Conservation (phyloP, 2,797 vertebrate genomes). For the Sebastes wilsoni region DNA sequence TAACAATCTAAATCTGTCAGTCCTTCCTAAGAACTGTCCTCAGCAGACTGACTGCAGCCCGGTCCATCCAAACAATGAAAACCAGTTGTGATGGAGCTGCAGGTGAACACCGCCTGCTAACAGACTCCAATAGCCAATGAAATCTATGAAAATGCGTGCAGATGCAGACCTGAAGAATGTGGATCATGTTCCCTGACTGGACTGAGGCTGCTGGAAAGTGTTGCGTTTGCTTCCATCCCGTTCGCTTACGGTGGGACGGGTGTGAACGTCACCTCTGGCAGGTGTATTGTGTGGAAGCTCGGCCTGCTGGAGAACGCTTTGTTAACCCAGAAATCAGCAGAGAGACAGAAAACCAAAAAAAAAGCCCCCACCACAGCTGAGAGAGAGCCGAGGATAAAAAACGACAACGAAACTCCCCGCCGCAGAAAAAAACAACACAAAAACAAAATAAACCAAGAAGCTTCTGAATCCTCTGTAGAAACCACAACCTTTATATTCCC, state of each 20-base stretch:
- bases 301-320: constrained; percentile 19
- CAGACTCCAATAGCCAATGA: neutral
- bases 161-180: neutral
- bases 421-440: constrained; percentile 86
- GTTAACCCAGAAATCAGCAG: constrained; percentile 43
- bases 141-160: neutral
- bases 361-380: constrained; percentile 53
- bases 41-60: neutral
- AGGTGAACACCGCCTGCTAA: neutral
- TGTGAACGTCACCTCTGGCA: neutral
- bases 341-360: constrained; percentile 21
- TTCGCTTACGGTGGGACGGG: neutral
- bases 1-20: neutral
- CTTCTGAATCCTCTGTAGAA: constrained; percentile 82
- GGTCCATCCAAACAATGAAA: no score
- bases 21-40: neutral
- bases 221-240: neutral
- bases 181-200: neutral
- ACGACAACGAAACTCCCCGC: constrained; percentile 80
- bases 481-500: constrained; percentile 91
- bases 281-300: constrained; percentile 17
- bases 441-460: constrained; percentile 78
- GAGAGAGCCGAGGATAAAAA: constrained; percentile 61
- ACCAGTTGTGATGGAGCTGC: neutral
- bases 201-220: constrained; percentile 35